A percentile compares a stretch with the other conserved stretches of the same genome.
phyloP scores from a whole-genome alignment of 2,797 vertebrate species.

The Pseudotriccus pelzelni region DNA sequence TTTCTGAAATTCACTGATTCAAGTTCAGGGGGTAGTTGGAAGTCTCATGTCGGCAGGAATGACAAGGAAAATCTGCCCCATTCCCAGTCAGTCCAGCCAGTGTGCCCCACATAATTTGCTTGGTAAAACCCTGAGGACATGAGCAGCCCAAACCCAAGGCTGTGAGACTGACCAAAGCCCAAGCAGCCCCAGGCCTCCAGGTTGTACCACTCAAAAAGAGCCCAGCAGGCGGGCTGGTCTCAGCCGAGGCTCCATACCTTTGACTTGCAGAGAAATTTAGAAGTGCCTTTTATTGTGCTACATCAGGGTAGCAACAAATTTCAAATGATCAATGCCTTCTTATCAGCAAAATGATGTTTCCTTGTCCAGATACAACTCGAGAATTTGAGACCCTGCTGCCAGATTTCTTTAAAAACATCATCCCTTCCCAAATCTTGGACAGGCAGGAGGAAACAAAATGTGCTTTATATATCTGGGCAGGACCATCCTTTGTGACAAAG shows the following conservation, averaged over 20 bases:
- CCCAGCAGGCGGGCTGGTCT: background rate
- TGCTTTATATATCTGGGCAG: background rate
- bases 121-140: background rate
- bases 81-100: background rate
- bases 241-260: accelerated
- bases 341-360: background rate
- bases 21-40: background rate
- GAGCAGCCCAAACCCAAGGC: background rate
- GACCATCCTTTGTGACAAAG: background rate
- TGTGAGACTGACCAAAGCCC: background rate
- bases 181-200: background rate
- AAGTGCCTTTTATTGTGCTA: background rate
- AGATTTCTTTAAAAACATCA: background rate
- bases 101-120: background rate
- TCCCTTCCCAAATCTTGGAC: background rate
- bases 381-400: background rate
- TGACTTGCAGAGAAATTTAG: background rate
- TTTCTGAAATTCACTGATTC: background rate
- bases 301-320: background rate
- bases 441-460: background rate
- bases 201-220: background rate
- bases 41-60: background rate
- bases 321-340: background rate
- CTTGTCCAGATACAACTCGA: background rate
- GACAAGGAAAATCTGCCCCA: background rate